These are phyloP conservation scores for Mirounga angustirostris DNA, from an alignment of 2,113 vertebrate species.

Conservation along the genomic window DNA sequence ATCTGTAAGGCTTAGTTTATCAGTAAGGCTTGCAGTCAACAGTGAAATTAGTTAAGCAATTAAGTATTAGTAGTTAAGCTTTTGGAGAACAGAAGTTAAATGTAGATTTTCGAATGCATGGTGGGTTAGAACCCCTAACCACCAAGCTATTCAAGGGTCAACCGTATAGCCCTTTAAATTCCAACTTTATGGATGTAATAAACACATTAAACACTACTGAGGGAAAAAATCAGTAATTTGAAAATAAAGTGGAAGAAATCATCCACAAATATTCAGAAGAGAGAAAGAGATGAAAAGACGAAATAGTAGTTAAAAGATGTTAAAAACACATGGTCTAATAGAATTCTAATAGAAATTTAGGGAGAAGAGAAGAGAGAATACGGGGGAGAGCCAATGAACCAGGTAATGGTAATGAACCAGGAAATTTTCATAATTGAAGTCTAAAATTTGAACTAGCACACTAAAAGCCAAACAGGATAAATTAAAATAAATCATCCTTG, in stretches of 20 bases:
- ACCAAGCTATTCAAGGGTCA: background rate
- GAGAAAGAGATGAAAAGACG: background rate
- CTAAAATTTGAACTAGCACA: slow-evolving; percentile 27
- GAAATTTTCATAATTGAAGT: slow-evolving; percentile 27
- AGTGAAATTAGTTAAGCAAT: background rate
- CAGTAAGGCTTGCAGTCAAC: background rate
- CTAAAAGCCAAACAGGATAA: background rate
- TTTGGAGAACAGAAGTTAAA: background rate
- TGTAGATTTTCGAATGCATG: background rate
- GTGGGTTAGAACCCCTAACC: background rate
- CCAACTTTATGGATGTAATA: slow-evolving; percentile 13
- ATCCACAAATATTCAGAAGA: background rate
- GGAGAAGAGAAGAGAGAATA: background rate
- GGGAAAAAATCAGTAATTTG: background rate
- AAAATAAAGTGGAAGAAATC: slow-evolving; percentile 47
- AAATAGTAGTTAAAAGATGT: slow-evolving; percentile 1
- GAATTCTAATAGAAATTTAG: background rate
- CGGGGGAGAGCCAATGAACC: background rate
- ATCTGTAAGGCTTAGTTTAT: background rate
- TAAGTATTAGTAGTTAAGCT: background rate
- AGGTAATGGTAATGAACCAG: slow-evolving; percentile 39
- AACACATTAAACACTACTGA: slow-evolving; percentile 23
- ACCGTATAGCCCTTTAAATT: background rate
- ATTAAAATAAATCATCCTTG: slow-evolving; percentile 30
- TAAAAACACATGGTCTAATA: slow-evolving; percentile 33